Percentiles rank a stretch among this genome's conserved stretches.
These are phyloP conservation scores for Merops nubicus DNA, from an alignment of 2,113 vertebrate genomes.

Conservation along the genomic window DNA sequence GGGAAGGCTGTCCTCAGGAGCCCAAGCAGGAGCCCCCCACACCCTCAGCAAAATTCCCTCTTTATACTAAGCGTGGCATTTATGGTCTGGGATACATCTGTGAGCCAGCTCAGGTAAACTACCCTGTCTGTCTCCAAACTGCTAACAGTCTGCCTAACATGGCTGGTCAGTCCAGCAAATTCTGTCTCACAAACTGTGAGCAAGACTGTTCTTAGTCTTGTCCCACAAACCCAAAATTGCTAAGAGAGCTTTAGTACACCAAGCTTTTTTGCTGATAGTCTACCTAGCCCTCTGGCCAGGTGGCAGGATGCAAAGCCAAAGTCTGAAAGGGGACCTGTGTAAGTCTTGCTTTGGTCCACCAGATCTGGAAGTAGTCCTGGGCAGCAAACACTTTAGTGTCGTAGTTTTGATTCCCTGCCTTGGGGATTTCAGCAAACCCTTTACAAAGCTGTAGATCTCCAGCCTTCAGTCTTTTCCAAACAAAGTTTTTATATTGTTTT, in stretches of 20 bases:
- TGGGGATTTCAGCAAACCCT: neutral
- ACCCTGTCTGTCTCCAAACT: neutral
- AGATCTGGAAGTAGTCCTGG: neutral
- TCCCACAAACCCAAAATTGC: neutral
- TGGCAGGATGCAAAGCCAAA: neutral
- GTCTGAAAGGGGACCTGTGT: neutral
- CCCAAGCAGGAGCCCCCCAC: no score
- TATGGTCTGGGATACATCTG: no score
- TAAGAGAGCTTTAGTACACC: neutral
- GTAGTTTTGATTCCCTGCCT: neutral
- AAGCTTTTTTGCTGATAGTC: neutral
- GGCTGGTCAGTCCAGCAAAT: neutral
- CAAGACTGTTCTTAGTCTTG: neutral
- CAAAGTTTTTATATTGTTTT: neutral
- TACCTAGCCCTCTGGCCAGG: neutral
- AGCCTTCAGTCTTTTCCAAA: neutral
- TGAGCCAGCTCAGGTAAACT: neutral
- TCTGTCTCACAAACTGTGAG: neutral
- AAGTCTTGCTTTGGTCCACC: neutral
- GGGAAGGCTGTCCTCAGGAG: no score
- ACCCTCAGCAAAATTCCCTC: no score
- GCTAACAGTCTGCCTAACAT: neutral
- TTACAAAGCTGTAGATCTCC: neutral
- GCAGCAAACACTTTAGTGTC: fast-evolving
- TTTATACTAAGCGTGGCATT: no score